Conservation (phyloP, 2,113 vertebrate species). For the Tretioscincus oriximinensis region DNA sequence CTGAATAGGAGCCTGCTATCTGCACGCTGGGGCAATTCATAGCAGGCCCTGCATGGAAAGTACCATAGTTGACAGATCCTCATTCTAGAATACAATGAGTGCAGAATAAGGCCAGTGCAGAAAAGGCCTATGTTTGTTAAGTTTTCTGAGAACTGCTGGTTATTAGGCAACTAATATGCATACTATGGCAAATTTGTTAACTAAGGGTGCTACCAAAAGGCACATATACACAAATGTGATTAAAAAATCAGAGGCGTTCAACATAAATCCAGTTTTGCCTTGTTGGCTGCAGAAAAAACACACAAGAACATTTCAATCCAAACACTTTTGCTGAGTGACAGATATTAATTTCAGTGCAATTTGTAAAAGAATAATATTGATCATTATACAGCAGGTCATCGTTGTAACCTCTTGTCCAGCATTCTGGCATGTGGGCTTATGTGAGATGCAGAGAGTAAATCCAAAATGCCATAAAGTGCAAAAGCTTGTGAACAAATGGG, state of each 20-base stretch:
- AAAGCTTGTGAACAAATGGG: neutral
- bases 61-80: too few species aligned
- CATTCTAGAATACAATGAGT: too few species aligned
- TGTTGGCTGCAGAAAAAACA: neutral
- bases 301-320: neutral
- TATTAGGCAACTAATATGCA: too few species aligned
- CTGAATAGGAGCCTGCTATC: too few species aligned
- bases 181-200: neutral
- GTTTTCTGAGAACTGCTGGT: too few species aligned
- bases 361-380: neutral
- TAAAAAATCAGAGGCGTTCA: too few species aligned
- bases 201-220: conserved; percentile 3
- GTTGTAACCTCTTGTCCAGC: neutral
- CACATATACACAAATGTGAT: too few species aligned
- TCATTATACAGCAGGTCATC: neutral
- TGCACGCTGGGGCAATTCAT: too few species aligned
- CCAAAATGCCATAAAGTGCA: neutral
- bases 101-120: too few species aligned
- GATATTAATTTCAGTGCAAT: neutral
- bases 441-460: neutral
- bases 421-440: neutral
- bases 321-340: neutral
- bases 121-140: too few species aligned
- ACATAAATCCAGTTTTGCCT: too few species aligned
- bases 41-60: too few species aligned